Evolutionary conservation across 2,888 invertebrate species (phyloP), one percentile per base, ranked within the genome.

Genomic region (Stegophylla sp.): DNA sequence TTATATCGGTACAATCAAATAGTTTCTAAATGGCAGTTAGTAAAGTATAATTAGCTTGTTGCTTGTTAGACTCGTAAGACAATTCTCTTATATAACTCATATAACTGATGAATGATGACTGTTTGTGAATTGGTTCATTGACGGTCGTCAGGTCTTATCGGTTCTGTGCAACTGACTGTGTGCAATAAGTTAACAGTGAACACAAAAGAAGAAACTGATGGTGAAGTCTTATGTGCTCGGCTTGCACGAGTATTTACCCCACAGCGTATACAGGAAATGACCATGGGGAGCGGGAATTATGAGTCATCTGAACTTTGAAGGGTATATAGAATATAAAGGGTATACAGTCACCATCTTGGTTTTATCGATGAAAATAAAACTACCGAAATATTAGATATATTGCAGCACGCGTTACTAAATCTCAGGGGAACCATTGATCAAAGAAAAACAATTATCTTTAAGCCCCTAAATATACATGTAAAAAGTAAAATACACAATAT

Each of bases 241-340:
- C 20, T 28, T 63, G 74, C 43, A 61, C 63, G 20, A 20, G 34
- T 34, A 48, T 74, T 23, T 20, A 63, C 48, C 28, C 43, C 63
- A 48, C 45, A 10, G 13, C 61, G 63, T 28, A 48, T 34, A 74
- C 34, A 48, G 63, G 63, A 74, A 63, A 74, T 51, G 67, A 59
- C 56, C 45, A 34, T 3, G 63, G 1, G 41, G 53, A 23, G 17
- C 26, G 76, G 53, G 10, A 45, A 45, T 45, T 48, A 79, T 79
- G 79, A 79, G 69, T 79, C 79, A 79, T 71, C 61, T 79, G 67
- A 71, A 79, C 71, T 79, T 79, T 71, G 28, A 48, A 71, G 79
- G 79, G 77, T 77, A 79, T 61, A 69, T 64, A 17, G 64, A 53
- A 75, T 48, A 63, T 26, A 73, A 43, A 43, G 69, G 51, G 69